Conservation (phyloP, 2,888 invertebrate genomes). For the Schizaphis graminum region DNA sequence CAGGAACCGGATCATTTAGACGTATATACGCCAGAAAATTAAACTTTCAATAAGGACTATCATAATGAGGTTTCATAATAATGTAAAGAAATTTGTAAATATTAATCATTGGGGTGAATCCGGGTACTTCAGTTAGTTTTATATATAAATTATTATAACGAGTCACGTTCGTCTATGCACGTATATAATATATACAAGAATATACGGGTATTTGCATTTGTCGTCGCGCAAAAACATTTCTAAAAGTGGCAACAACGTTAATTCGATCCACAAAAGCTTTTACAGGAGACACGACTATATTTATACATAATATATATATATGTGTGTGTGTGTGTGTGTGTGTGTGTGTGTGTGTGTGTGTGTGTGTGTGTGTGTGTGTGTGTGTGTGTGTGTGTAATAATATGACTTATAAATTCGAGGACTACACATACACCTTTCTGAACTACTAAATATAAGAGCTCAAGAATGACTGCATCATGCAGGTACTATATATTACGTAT, state of each 20-base stretch:
- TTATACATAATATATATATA: neutral
- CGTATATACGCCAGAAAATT: neutral
- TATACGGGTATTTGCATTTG: constrained; percentile 35
- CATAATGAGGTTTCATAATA: neutral
- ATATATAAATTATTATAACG: neutral
- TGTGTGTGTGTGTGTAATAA: neutral
- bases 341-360: neutral
- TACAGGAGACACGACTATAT: neutral
- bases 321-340: neutral
- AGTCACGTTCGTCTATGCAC: constrained; percentile 40
- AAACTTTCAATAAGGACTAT: neutral
- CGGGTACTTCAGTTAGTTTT: neutral
- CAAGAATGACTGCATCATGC: constrained; percentile 11
- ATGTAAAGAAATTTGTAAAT: neutral
- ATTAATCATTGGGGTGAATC: neutral
- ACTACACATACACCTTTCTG: neutral
- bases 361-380: neutral
- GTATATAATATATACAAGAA: neutral
- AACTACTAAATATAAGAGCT: constrained; percentile 7
- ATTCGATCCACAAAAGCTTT: constrained; percentile 50
- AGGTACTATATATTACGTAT: neutral
- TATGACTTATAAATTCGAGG: neutral
- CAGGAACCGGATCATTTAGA: neutral
- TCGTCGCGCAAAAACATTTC: constrained; percentile 41
- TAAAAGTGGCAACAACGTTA: constrained; percentile 37